Evolutionary conservation across 2,888 invertebrate species (phyloP).

Genomic region (Beris chalybata): DNA sequence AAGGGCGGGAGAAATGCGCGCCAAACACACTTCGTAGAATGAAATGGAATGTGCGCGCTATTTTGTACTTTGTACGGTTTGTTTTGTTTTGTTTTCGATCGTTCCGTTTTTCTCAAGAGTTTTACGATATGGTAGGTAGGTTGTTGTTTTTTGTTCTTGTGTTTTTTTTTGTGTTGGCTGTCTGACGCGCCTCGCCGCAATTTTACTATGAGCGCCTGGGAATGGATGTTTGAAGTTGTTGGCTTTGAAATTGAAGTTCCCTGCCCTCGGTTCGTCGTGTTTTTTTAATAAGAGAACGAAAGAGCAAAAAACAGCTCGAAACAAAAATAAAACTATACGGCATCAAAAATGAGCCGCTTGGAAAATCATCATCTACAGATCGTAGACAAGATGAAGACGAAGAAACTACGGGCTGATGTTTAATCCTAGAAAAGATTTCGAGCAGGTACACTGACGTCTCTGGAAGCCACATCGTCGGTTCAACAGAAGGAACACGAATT

Average conservation of each 20-base stretch:
- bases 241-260: conserved; percentile 5
- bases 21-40: conserved; percentile 38
- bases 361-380: too few relatives aligned
- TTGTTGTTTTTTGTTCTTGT: conserved; percentile 19
- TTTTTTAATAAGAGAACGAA: too few relatives aligned
- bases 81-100: conserved; percentile 27
- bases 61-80: conserved; percentile 20
- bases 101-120: conserved; percentile 14
- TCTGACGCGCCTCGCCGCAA: conserved; percentile 12
- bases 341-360: too few relatives aligned
- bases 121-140: conserved; percentile 1
- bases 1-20: conserved; percentile 44
- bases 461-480: too few relatives aligned
- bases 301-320: too few relatives aligned
- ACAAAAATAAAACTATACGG: too few relatives aligned
- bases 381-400: too few relatives aligned
- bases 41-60: conserved; percentile 6
- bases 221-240: background rate
- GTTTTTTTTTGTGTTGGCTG: conserved; percentile 17
- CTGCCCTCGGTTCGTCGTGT: conserved; percentile 11
- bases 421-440: too few relatives aligned
- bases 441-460: too few relatives aligned
- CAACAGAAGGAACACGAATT: too few relatives aligned
- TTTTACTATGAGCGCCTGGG: conserved; percentile 20
- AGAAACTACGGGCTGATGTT: too few relatives aligned